Base-by-base conservation (phyloP, 2,797 vertebrate species). In the Semaprochilodus insignis region DNA sequence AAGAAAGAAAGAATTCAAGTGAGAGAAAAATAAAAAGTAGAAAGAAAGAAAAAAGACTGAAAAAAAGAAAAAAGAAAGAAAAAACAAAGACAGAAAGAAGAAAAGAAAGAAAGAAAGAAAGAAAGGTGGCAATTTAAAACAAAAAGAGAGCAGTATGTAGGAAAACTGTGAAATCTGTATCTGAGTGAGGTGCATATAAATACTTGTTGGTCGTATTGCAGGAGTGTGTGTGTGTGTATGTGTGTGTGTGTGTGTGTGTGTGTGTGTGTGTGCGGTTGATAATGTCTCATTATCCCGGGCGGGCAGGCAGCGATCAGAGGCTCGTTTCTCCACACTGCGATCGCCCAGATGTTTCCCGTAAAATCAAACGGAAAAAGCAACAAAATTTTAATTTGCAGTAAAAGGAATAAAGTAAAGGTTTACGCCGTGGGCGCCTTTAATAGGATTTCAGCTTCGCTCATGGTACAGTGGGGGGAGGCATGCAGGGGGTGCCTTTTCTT, bases 321-420 rank as follows among this genome's bases (percentile, higher is more conserved):
- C 92, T 78, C 83, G 55, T 80, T 83, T 80, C 48, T 74, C 93
- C 84, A 91, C 88, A 74, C 82, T 91, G 93, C 90, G 90, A 92
- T 89, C 86, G 85, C 91, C 93, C 95, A 95, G 94, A 95, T 95
- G 95, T 94, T 95, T 95, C 95, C 94, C 89, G 93, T 95, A 95
- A 95, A 95, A 94, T 93, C 92, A 90, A 91, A 94, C 91, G 94
- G 94, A 95, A 95, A 95, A 95, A 95, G 93, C 94, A 94, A 94
- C 95, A 94, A 95, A 94, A 94, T 87, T 94, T 94, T 94, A 95
- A 95, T 95, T 95, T 91, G 93, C 93, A 94, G 93, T 95, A 92
- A 94, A 94, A 93, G 57, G 89, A 91, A 94, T 94, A 93, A 94
- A 94, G 91, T 89, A 88, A 94, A 92, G 93, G 91, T 93, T 95